phyloP scores from a whole-genome alignment of 2,888 invertebrate species.

The Julus scanicus region DNA sequence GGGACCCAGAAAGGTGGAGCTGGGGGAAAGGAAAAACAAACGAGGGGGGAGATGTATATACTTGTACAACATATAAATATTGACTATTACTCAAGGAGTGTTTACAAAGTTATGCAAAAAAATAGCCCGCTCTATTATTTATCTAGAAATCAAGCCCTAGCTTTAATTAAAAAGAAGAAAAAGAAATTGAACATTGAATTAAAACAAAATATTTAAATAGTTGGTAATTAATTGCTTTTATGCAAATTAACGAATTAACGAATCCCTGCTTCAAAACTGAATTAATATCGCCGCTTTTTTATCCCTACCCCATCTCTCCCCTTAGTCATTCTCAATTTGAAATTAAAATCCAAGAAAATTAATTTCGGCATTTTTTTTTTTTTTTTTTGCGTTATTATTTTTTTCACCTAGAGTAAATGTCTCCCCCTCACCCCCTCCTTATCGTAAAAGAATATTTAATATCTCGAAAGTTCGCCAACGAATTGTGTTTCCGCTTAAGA shows the following conservation, averaged over 20 bases:
- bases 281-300: slow-evolving; percentile 41
- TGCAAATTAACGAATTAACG: not conserved
- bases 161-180: slow-evolving; percentile 25
- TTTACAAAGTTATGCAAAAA: slow-evolving; percentile 49
- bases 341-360: slow-evolving; percentile 44
- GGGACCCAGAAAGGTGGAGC: slow-evolving; percentile 22
- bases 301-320: not conserved
- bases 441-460: slow-evolving; percentile 13
- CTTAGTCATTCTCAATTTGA: not conserved
- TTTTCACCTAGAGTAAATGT: not conserved
- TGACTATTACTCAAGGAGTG: slow-evolving; percentile 49
- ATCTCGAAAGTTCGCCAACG: not conserved
- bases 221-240: slow-evolving; percentile 40
- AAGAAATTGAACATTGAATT: slow-evolving; percentile 16
- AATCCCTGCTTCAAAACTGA: not conserved
- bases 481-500: slow-evolving; percentile 24
- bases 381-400: not conserved
- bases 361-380: slow-evolving; percentile 6
- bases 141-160: slow-evolving; percentile 14
- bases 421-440: not conserved
- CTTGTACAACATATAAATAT: slow-evolving; percentile 51
- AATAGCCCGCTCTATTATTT: slow-evolving; percentile 37
- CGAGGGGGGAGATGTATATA: slow-evolving; percentile 34
- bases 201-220: slow-evolving; percentile 44
- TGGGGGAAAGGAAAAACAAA: slow-evolving; percentile 47